Base-by-base conservation (phyloP, 1,140 invertebrate genomes). In the Diorhabda sublineata region DNA sequence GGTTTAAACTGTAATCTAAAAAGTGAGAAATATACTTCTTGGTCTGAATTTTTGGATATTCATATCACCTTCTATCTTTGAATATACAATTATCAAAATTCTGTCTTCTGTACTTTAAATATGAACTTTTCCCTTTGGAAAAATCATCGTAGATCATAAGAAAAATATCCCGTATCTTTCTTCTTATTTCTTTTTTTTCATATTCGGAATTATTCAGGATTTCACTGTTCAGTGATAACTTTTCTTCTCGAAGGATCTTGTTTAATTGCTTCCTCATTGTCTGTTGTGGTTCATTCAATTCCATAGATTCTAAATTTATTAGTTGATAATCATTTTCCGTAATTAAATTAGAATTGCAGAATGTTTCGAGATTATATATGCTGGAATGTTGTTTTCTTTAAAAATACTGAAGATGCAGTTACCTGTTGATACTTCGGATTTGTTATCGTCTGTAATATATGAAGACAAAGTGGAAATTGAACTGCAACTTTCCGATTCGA, bases 71-170 rank as follows among this genome's bases (percentile, higher is more conserved):
- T 58, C 47, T 60, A 42, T 69, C 64, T 58, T 67, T 62, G 62
- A 69, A 69, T 9, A 64, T 58, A 56, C 64, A 72, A 59, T 72
- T 72, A 2, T 42, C 52, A 6, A 66, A 66, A 42, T 42, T 66
- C 42, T 66, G 64, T 44, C 64, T 66, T 43, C 47, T 66, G 45
- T 52, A 42, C n/a, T 57, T 57, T 7, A 66, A 57, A 66, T 5
- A 66, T 11, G 64, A 45, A 7, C 41, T 41, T 26, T 56, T 41
- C 5, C 56, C 56, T 4, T 58, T 66, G 4, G 47, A 57, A 42
- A 66, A 66, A 43, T 58, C 52, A 6, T 66, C 64, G n/a, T 57
- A 58, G 9, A 66, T 45, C n/a, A 44, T n/a, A 42, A 66, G 11
- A 66, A 66, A 66, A 2, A 66, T 57, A 42, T 43, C 42, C 43